phyloP scores from a whole-genome alignment of 2,797 vertebrate genomes.

The Sebastes matsubarae region DNA sequence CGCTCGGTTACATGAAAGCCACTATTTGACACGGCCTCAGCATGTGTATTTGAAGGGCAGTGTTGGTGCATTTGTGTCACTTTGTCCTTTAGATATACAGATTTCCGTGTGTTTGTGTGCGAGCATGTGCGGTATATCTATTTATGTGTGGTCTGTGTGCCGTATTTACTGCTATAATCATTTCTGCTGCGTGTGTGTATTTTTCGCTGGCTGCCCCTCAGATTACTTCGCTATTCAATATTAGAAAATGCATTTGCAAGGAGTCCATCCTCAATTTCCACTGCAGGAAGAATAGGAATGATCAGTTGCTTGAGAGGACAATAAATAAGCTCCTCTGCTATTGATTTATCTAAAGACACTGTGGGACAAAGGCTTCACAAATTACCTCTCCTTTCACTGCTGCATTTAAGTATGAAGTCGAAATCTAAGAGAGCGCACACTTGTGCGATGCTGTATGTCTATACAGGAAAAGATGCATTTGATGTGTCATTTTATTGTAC shows the following conservation, averaged over 20 bases:
- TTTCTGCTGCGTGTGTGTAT: slow-evolving; percentile 42
- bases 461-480: neutral
- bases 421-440: neutral
- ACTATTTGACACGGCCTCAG: slow-evolving; percentile 16
- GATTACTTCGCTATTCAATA: slow-evolving; percentile 60
- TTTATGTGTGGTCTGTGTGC: neutral
- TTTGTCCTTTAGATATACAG: slow-evolving; percentile 1
- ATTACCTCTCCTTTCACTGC: slow-evolving; percentile 23
- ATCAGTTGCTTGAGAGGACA: slow-evolving; percentile 60
- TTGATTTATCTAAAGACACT: slow-evolving; percentile 50
- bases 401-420: slow-evolving; percentile 29
- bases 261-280: slow-evolving; percentile 40
- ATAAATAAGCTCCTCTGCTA: slow-evolving; percentile 50
- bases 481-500: neutral
- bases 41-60: slow-evolving; percentile 11
- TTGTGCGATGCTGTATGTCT: neutral
- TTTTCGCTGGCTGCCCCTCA: slow-evolving; percentile 42
- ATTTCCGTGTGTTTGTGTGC: neutral
- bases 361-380: slow-evolving; percentile 25
- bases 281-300: slow-evolving; percentile 49
- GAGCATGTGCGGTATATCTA: neutral
- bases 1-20: slow-evolving; percentile 37
- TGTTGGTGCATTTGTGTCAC: neutral
- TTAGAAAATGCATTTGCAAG: slow-evolving; percentile 54
- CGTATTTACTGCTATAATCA: slow-evolving; percentile 41